Base-by-base conservation (phyloP, 2,113 vertebrate species). In the Silurus glanis region DNA sequence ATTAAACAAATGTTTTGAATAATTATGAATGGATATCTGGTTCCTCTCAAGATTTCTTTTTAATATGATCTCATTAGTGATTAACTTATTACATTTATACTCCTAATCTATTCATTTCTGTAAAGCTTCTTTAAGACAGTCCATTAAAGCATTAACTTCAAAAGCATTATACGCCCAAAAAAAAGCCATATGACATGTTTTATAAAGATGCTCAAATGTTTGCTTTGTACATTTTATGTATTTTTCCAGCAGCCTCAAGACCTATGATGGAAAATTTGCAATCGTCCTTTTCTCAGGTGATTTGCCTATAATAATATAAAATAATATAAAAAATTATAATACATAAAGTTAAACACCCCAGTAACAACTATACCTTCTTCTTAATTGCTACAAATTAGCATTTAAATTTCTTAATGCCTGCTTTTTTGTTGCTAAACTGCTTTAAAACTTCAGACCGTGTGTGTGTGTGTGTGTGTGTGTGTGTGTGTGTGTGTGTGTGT, bases 251-350 rank as follows among this genome's bases (percentile, higher is more conserved):
- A 72, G 9, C 55, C 49, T 21, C 83, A 84, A 74, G 55, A 74
- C 67, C 67, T 61, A 23, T 74, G 55, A 84, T 74, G 83, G 69
- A 61, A 49, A 74, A 37, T 74, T 71, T 61, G 28, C 49, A 25
- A n/a, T 47, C 81, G 6, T n/a, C 37, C 69, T 74, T 72, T 84
- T n/a, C 23, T 76, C 37, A 76, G 55, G 83, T 84, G 58, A 84
- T 84, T 84, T 76, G 71, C 6, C 58, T n/a, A n/a, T n/a, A n/a
- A n/a, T n/a, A n/a, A n/a, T n/a, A n/a, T n/a, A n/a, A n/a, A n/a
- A n/a, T n/a, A n/a, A n/a, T n/a, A n/a, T n/a, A 1, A 9, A n/a
- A 78, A 78, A 45, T 28, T 55, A 25, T 28, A 83, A 55, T 0
- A 49, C 37, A 37, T 37, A 37, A 2, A 37, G 2, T 37, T 28